Evolutionary conservation across 2,113 vertebrate genomes (phyloP).

Genomic region (Chascanopsetta lugubris): DNA sequence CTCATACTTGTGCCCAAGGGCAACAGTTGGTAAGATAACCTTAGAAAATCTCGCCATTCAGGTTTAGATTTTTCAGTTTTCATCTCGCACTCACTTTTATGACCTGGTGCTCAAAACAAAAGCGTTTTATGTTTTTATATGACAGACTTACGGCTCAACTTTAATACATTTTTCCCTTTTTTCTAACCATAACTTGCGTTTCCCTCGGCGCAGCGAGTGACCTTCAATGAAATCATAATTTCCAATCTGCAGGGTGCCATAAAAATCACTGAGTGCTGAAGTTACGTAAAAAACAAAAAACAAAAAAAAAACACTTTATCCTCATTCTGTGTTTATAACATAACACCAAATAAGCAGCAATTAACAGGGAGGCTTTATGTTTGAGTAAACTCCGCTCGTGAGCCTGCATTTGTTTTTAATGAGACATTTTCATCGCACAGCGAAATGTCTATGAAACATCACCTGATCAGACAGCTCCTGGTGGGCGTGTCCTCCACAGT

Average conservation of each 20-base stretch:
- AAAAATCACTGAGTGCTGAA: neutral
- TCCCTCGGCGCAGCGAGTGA: neutral
- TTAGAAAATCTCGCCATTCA: constrained; percentile 67
- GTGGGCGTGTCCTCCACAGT: constrained; percentile 6
- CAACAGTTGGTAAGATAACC: constrained; percentile 55
- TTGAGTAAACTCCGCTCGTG: neutral
- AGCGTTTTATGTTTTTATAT: neutral
- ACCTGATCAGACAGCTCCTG: constrained; percentile 12
- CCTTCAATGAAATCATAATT: constrained; percentile 8
- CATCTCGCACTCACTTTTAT: constrained; percentile 23
- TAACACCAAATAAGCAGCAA: neutral
- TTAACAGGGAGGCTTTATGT: neutral
- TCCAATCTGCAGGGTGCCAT: neutral
- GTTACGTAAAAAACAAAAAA: neutral
- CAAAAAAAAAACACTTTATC: neutral
- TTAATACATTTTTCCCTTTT: constrained; percentile 6
- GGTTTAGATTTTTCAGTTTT: constrained; percentile 61
- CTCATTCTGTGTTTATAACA: neutral
- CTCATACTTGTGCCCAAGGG: constrained; percentile 46
- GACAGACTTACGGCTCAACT: neutral
- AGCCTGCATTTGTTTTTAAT: neutral
- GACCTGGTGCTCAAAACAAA: constrained; percentile 2
- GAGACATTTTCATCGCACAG: constrained; percentile 13
- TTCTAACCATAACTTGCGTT: neutral
- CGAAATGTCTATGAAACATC: constrained; percentile 11